Conservation (phyloP, 1,140 invertebrate species). For the Oryzaephilus surinamensis region DNA sequence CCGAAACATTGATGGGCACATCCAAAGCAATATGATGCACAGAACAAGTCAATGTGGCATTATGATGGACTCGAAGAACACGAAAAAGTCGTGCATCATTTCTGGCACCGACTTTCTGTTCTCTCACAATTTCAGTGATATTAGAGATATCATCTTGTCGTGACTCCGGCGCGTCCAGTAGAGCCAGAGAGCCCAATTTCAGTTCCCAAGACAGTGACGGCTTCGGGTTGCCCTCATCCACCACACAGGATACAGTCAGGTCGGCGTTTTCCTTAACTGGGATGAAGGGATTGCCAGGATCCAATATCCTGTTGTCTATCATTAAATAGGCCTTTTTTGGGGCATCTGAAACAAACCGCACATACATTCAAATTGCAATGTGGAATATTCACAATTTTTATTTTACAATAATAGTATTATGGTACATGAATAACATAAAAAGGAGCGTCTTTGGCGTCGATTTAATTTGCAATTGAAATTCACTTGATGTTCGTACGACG, state of each 20-base stretch:
- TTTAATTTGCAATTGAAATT: no score
- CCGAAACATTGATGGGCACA: slow-evolving; percentile 55
- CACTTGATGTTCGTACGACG: no score
- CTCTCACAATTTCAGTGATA: slow-evolving; percentile 31
- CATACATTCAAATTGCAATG: slow-evolving; percentile 5
- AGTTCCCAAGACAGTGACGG: slow-evolving; percentile 64
- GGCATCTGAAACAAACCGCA: slow-evolving; percentile 54
- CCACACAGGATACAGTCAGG: slow-evolving; percentile 67
- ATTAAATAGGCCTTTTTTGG: slow-evolving; percentile 67
- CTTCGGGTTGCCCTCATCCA: slow-evolving; percentile 70
- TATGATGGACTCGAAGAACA: slow-evolving; percentile 62
- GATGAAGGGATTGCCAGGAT: slow-evolving; percentile 73
- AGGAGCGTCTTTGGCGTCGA: no score
- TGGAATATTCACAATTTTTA: no score
- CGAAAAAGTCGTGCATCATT: slow-evolving; percentile 53
- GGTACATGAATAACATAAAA: no score
- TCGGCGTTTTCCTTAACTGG: slow-evolving; percentile 71
- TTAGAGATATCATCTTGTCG: slow-evolving; percentile 35
- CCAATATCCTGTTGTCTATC: slow-evolving; percentile 66
- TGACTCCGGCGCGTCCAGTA: slow-evolving; percentile 43
- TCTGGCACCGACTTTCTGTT: slow-evolving; percentile 42
- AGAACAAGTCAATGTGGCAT: slow-evolving; percentile 61
- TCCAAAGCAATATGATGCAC: slow-evolving; percentile 59
- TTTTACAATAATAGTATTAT: no score
- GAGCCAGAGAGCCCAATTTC: slow-evolving; percentile 43